Evolutionary conservation across 2,888 invertebrate species (phyloP), one percentile per base, ranked within the genome.

Genomic region (Deroplatys truncata): DNA sequence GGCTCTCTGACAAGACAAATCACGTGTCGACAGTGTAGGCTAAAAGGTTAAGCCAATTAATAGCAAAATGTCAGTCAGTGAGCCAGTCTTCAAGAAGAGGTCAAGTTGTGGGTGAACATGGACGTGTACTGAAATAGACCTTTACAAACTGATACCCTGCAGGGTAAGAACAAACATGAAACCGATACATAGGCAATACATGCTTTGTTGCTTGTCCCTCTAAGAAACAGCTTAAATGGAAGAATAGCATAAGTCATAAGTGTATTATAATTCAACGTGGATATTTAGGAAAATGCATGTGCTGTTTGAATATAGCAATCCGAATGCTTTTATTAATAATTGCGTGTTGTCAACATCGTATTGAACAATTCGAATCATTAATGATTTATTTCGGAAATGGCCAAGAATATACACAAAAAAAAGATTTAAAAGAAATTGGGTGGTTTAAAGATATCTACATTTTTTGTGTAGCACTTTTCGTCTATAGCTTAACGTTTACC

Each of bases 1-100:
- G 88, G 84, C 43, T 10, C 84, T 88, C 83, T 43, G 86, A 86
- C 89, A 86, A 89, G 89, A 89, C 86, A 89, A 86, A 89, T 89
- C 86, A 87, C 89, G 84, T 87, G 89, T 89, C 86, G 89, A 89
- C 89, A 89, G 86, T 83, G 28, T 28, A 29, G 86, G 86, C 28
- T 89, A 83, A 86, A 72, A 84, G 89, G 89, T 89, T 89, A 86
- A 89, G 89, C 89, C 89, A 89, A 89, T 89, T 89, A 89, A 89
- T 89, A 89, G 88, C 89, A 72, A 86, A 89, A 89, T 86, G 89
- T 86, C 89, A 89, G 89, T 89, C 89, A 89, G 87, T 86, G 84
- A 87, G 72, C 29, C 28, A 87, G 28, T 72, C 16, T 72, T 72
- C 29, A 56, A 43, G 86, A 72, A 56, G 72, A 28, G 86, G 28